Evolutionary conservation across 2,888 invertebrate genomes (phyloP), one percentile per base, ranked within the genome.

Genomic region (Drosophila subquinaria): DNA sequence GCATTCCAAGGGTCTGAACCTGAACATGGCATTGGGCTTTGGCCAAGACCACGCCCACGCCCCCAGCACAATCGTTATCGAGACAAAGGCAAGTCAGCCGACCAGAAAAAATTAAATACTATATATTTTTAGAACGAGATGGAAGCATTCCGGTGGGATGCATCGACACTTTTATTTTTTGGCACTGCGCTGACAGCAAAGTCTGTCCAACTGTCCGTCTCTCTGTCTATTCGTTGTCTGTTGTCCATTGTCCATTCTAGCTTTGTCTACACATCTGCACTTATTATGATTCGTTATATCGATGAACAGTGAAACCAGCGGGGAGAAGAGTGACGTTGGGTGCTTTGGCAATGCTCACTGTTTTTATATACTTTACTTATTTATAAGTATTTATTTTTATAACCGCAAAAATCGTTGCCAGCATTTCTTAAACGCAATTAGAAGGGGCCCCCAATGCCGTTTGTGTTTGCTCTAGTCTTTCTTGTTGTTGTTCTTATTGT

Each of bases 351-450:
- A 38, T 67, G 68, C 57, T 76, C 76, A 61, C 53, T 66, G 70
- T 56, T 65, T n/a, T 76, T 74, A 81, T 67, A 78, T 73, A 75
- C 64, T 64, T 57, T 59, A 65, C 79, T 71, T 75, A 65, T 69
- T 60, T 76, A 80, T 87, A 79, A 80, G 73, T 73, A 76, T 76
- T 75, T 80, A 81, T 80, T 82, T 76, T 73, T 83, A 75, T 73
- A 77, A 64, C 56, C 68, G 27, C 60, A 83, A 67, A 73, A 73
- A 76, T 73, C 56, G 70, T 56, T 84, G 88, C 69, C 87, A 80
- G 69, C 74, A 61, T 69, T 81, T 82, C 73, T 87, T 81, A 66
- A 76, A 71, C 73, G 82, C 82, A 87, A 87, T 87, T 79, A 81
- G 75, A 78, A 76, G 86, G 81, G 76, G 66, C 63, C 47, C 65